A percentile compares a stretch with the other conserved stretches of the same genome.
phyloP scores from a whole-genome alignment of 2,797 vertebrate genomes.

The Scarus forsteni region DNA sequence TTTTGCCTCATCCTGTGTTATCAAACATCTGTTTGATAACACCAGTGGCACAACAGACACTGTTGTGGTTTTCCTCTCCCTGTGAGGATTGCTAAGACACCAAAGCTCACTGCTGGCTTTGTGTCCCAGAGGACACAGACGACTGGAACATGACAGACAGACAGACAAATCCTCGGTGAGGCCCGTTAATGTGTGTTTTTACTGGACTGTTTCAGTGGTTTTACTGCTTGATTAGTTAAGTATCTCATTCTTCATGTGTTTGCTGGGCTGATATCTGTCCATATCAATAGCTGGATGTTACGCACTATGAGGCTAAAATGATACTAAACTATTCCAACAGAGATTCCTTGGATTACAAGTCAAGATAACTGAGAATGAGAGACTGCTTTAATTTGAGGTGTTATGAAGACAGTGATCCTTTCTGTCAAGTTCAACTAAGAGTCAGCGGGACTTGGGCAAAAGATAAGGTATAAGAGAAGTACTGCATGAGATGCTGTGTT shows the following conservation, averaged over 20 bases:
- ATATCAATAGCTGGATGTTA: slow-evolving; percentile 13
- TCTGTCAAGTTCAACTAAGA: neutral
- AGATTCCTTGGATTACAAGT: neutral
- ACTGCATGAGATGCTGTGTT: no score
- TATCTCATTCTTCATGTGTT: slow-evolving; percentile 27
- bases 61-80: slow-evolving; percentile 48
- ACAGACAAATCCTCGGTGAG: slow-evolving; percentile 15
- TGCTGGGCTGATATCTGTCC: slow-evolving; percentile 22
- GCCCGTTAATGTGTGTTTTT: slow-evolving; percentile 11
- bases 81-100: slow-evolving; percentile 11
- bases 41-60: no score
- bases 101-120: slow-evolving; percentile 37
- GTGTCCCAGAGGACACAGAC: slow-evolving; percentile 18
- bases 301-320: neutral
- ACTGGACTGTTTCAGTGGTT: slow-evolving; percentile 19
- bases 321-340: slow-evolving; percentile 19
- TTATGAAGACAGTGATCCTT: neutral
- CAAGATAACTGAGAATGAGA: neutral
- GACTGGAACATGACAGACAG: slow-evolving; percentile 23
- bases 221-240: slow-evolving; percentile 25
- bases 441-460: no score
- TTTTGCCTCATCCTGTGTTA: slow-evolving; percentile 64
- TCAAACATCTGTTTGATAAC: slow-evolving; percentile 66
- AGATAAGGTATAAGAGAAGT: no score
- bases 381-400: neutral